Evolutionary conservation across 2,888 invertebrate genomes (phyloP).

Genomic region (Meandrusa payeni): DNA sequence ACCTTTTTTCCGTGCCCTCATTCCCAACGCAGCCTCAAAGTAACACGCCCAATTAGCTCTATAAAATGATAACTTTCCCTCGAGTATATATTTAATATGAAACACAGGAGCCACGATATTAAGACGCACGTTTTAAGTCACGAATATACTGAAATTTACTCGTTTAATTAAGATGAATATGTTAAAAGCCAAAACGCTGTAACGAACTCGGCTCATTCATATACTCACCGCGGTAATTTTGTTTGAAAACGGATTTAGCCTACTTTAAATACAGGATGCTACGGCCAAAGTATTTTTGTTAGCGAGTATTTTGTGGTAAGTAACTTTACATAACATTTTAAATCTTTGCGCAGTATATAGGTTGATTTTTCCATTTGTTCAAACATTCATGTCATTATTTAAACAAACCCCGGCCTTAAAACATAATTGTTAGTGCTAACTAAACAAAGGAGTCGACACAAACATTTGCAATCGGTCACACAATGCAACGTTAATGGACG

Average conservation of each 20-base stretch:
- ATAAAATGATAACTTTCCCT: constrained; percentile 5
- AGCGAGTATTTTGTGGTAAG: constrained; percentile 8
- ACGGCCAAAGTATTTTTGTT: constrained; percentile 14
- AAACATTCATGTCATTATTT: constrained; percentile 13
- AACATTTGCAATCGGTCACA: constrained; percentile 38
- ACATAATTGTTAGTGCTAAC: constrained; percentile 21
- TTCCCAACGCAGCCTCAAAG: not conserved
- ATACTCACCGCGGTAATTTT: constrained; percentile 13
- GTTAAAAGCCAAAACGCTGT: constrained; percentile 17
- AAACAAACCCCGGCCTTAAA: constrained; percentile 1
- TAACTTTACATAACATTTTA: constrained; percentile 13
- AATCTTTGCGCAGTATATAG: no score
- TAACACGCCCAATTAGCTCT: constrained; percentile 13
- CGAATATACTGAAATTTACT: constrained; percentile 15
- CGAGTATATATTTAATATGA: constrained; percentile 5
- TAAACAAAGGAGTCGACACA: constrained; percentile 25
- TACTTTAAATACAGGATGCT: constrained; percentile 12
- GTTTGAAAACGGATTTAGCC: constrained; percentile 18
- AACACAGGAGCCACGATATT: constrained; percentile 14
- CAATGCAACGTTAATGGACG: constrained; percentile 33
- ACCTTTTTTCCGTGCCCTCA: not conserved
- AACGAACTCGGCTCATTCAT: constrained; percentile 22
- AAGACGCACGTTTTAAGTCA: constrained; percentile 16
- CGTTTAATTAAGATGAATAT: constrained; percentile 20
- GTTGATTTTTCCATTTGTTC: constrained; percentile 1